Evolutionary conservation across 2,888 invertebrate species (phyloP).

Genomic region (Thereva nobilitata): DNA sequence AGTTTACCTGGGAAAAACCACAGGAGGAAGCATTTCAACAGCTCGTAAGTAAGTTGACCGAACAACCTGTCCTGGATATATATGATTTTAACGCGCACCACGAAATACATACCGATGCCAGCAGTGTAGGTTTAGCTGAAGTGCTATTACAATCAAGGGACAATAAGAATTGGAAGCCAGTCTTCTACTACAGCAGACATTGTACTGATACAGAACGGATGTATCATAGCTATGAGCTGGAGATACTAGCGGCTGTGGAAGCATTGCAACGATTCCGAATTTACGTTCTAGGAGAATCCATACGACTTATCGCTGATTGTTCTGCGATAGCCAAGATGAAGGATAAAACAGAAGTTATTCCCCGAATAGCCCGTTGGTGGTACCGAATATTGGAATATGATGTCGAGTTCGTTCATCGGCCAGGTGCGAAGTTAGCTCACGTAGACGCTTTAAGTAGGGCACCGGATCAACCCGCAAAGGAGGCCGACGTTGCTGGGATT

Average conservation of each 20-base stretch:
- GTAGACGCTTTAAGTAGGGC: constrained; percentile 39
- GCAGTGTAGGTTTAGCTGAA: constrained; percentile 42
- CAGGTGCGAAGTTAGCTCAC: constrained; percentile 40
- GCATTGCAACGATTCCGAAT: constrained; percentile 15
- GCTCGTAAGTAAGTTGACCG: constrained; percentile 27
- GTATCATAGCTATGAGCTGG: constrained; percentile 42
- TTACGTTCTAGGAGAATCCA: constrained; percentile 12
- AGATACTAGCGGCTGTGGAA: constrained; percentile 42
- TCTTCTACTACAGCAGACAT: constrained; percentile 42
- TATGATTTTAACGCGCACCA: constrained; percentile 36
- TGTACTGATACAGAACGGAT: constrained; percentile 37
- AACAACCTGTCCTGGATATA: constrained; percentile 35
- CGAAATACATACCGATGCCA: constrained; percentile 43
- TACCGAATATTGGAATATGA: constrained; percentile 12
- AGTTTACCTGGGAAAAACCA: constrained; percentile 34
- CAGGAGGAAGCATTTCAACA: constrained; percentile 33
- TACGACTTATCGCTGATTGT: constrained; percentile 19
- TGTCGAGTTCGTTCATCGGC: constrained; percentile 35
- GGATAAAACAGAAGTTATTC: not conserved
- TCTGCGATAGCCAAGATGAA: not conserved
- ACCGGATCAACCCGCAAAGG: constrained; percentile 22
- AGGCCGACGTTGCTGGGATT: not conserved
- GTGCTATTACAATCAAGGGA: constrained; percentile 39
- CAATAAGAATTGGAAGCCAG: constrained; percentile 38
- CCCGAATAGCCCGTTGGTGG: constrained; percentile 20